Conservation (phyloP, 1,140 invertebrate genomes). For the Platyura marginata region DNA sequence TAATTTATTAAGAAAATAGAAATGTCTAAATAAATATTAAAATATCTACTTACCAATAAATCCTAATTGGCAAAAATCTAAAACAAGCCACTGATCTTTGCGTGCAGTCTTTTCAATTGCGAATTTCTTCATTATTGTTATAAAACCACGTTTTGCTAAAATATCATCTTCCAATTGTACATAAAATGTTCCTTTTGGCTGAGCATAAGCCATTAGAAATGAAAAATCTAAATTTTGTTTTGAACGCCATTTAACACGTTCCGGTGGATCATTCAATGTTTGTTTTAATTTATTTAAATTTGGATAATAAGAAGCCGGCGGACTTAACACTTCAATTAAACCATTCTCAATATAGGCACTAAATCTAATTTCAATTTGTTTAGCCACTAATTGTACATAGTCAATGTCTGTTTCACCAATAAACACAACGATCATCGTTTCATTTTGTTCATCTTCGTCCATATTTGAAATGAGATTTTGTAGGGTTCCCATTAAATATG, state of each 20-base stretch:
- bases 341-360: constrained; percentile 54
- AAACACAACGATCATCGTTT: constrained; percentile 76
- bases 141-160: constrained; percentile 68
- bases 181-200: constrained; percentile 60
- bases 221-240: constrained; percentile 97
- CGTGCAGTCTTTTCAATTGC: constrained; percentile 57
- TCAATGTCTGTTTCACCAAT: constrained; percentile 69
- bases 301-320: constrained; percentile 74
- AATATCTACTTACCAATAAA: constrained; percentile 75
- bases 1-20: too few species aligned
- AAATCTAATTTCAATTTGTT: constrained; percentile 62
- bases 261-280: constrained; percentile 73
- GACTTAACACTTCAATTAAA: constrained; percentile 76
- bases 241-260: constrained; percentile 82
- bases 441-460: constrained; percentile 51
- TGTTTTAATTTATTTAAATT: constrained; percentile 56
- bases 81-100: constrained; percentile 69
- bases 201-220: constrained; percentile 90
- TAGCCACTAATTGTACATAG: constrained; percentile 48
- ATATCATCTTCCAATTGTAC: constrained; percentile 93
- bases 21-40: neutral
- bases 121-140: constrained; percentile 74
- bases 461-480: constrained; percentile 71
- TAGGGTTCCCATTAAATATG: constrained; percentile 74
- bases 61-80: constrained; percentile 87